Evolutionary conservation across 2,797 vertebrate genomes (phyloP), one percentile per base, ranked within the genome.

Genomic region (Etheostoma perlongum): DNA sequence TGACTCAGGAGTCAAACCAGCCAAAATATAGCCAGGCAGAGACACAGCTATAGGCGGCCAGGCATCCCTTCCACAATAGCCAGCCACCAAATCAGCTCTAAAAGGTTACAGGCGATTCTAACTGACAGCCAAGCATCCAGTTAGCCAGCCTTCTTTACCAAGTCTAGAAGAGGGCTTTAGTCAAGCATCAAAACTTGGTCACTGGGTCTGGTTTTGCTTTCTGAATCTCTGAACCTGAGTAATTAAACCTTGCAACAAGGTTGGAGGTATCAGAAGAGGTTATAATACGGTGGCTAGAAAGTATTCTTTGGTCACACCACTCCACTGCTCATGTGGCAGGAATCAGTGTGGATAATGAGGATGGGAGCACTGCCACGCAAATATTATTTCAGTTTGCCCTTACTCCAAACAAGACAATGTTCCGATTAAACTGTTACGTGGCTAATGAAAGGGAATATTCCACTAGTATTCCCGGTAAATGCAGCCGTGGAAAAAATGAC

Each of bases 11-110:
- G 21, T 33, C 47, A 15, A 46, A 54, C 27, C 65, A 77, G 87
- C 89, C 80, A 85, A 75, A 75, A 74, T 48, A 78, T 10, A 81
- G 66, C 72, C 79, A 71, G 73, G 75, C 85, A 76, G 69, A 74
- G 57, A 69, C 61, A 47, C 44, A 59, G 57, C 61, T 67, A n/a
- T 48, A 49, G 67, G 51, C 36, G 68, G 68, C 71, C 83, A 84
- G 85, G 46, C 64, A 46, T 72, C 58, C 40, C 61, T 30, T 76
- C 70, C 65, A 83, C 75, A 59, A n/a, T 52, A 62, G 55, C 53
- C 73, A 82, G 64, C 73, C 60, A 83, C 70, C 81, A 65, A 70
- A 88, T 75, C 81, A 74, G 70, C 66, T 84, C 76, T 47, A 53
- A 30, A 15, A 81, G 73, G 74, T 71, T 81, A 74, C 82, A 73